Percentiles rank a stretch among this genome's conserved stretches.
Evolutionary conservation across 2,888 invertebrate species (phyloP).

Genomic region (Microplitis deprimator): DNA sequence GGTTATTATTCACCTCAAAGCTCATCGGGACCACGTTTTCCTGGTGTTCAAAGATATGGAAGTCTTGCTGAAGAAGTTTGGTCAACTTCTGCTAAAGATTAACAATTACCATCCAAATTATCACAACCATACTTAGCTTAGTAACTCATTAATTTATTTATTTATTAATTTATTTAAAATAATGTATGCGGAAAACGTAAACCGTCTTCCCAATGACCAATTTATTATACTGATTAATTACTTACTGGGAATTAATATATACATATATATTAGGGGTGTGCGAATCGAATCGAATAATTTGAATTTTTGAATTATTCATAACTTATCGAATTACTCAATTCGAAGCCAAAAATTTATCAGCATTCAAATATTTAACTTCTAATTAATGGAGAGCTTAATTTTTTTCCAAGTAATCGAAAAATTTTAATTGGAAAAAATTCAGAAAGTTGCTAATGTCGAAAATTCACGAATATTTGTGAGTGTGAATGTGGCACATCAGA

Average conservation of each 20-base stretch:
- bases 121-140: constrained; percentile 57
- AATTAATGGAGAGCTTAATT: too few relatives aligned
- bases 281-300: too few relatives aligned
- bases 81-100: constrained; percentile 61
- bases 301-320: too few relatives aligned
- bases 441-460: too few relatives aligned
- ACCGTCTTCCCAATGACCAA: constrained; percentile 17
- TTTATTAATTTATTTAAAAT: neutral
- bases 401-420: too few relatives aligned
- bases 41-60: constrained; percentile 67
- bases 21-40: constrained; percentile 61
- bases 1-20: constrained; percentile 69
- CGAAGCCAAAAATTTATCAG: too few relatives aligned
- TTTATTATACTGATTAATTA: constrained; percentile 9
- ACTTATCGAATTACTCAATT: too few relatives aligned
- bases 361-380: too few relatives aligned
- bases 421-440: too few relatives aligned
- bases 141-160: constrained; percentile 11
- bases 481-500: too few relatives aligned
- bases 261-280: too few relatives aligned
- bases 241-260: neutral
- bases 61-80: constrained; percentile 68
- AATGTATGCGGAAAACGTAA: constrained; percentile 22
- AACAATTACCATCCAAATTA: constrained; percentile 36
- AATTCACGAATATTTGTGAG: too few relatives aligned